A percentile compares a stretch with the other conserved stretches of the same genome.
phyloP scores from a whole-genome alignment of 2,797 vertebrate genomes.

The Gobionotothen gibberifrons region DNA sequence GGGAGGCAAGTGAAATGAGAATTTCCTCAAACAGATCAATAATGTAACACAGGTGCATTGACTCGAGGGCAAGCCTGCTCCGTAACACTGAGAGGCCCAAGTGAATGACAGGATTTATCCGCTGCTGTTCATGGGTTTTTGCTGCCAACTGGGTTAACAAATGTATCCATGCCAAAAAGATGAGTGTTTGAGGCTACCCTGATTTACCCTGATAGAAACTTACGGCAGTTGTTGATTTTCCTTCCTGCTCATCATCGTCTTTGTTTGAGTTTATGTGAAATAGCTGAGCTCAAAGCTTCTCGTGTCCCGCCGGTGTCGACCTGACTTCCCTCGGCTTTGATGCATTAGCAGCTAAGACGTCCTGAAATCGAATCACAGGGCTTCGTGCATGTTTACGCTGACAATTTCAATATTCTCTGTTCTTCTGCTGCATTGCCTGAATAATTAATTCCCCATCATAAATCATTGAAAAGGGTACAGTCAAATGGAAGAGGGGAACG shows the following conservation, averaged over 20 bases:
- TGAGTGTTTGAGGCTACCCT: neutral
- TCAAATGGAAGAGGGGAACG: slow-evolving; percentile 54
- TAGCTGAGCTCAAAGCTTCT: slow-evolving; percentile 19
- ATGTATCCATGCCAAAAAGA: neutral
- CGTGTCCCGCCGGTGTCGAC: neutral
- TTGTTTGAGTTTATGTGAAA: neutral
- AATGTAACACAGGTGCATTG: neutral
- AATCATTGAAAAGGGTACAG: slow-evolving; percentile 76
- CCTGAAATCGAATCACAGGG: slow-evolving; percentile 52
- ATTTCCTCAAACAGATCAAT: neutral
- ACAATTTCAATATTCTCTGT: slow-evolving; percentile 53
- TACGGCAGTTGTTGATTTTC: neutral
- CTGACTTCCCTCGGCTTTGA: neutral
- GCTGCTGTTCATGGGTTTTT: neutral
- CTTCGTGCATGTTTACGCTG: slow-evolving; percentile 48
- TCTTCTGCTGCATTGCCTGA: slow-evolving; percentile 73
- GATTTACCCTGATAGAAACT: slow-evolving; percentile 12
- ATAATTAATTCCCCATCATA: slow-evolving; percentile 80
- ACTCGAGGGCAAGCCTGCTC: rapidly evolving
- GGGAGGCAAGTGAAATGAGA: neutral
- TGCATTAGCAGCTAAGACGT: slow-evolving; percentile 29
- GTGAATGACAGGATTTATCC: neutral
- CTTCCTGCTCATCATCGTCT: neutral
- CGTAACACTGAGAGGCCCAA: neutral
- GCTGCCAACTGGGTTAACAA: neutral